Percentiles rank a stretch among this genome's conserved stretches.
Evolutionary conservation across 1,140 invertebrate species (phyloP).

Genomic region (Pomacea maculata): DNA sequence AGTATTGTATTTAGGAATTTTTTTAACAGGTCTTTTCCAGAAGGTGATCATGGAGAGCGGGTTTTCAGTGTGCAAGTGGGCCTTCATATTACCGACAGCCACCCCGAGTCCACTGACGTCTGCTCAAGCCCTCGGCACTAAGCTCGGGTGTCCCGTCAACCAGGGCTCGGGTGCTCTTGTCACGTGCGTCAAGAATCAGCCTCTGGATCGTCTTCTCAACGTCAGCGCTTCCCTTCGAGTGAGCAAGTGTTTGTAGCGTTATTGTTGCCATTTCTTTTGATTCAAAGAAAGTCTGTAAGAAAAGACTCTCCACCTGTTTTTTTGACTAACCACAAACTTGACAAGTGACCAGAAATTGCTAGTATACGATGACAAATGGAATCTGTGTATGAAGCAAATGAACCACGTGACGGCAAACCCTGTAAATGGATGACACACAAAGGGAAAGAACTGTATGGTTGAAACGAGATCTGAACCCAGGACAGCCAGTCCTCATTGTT

Average conservation of each 20-base stretch:
- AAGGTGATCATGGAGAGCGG: constrained; percentile 27
- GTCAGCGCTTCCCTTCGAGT: background rate
- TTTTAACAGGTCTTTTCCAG: constrained; percentile 23
- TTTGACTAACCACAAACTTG: too few species aligned
- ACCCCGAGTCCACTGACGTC: background rate
- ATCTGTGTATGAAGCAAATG: too few species aligned
- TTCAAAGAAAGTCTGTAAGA: too few species aligned
- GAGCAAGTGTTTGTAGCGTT: background rate
- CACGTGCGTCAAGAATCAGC: background rate
- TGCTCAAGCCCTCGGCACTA: background rate
- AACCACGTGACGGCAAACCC: too few species aligned
- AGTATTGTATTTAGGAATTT: background rate
- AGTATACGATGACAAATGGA: too few species aligned
- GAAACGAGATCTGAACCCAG: too few species aligned
- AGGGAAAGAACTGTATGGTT: too few species aligned
- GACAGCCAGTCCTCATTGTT: too few species aligned
- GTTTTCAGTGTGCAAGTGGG: constrained; percentile 20
- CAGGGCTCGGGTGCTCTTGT: background rate
- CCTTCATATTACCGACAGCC: background rate
- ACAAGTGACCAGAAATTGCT: too few species aligned
- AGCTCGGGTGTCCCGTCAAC: background rate
- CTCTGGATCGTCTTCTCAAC: background rate
- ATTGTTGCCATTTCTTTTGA: too few species aligned
- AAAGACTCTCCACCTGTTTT: too few species aligned
- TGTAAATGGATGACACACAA: too few species aligned